Conservation (phyloP, 2,113 vertebrate genomes). For the Gavia stellata region DNA sequence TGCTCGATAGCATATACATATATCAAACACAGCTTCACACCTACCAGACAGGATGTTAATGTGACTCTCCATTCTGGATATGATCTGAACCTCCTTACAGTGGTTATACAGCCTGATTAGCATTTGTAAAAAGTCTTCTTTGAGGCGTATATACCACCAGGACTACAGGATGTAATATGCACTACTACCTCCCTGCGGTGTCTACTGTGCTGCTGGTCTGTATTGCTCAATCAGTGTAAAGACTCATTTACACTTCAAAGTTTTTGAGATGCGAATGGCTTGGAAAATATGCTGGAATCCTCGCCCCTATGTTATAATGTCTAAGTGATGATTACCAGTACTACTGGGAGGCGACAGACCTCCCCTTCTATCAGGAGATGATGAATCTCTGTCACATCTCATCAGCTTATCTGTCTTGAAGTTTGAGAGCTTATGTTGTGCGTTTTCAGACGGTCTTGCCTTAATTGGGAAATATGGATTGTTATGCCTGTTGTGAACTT, state of each 20-base stretch:
- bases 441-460: not conserved
- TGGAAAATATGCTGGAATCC: not conserved
- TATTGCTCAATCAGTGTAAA: not conserved
- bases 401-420: not conserved
- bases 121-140: not conserved
- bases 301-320: not conserved
- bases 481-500: not conserved
- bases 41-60: not conserved
- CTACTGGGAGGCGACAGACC: not conserved
- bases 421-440: not conserved
- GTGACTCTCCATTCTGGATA: not conserved
- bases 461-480: not conserved
- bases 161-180: not conserved
- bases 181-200: not conserved
- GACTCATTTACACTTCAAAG: not conserved
- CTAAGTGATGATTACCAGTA: not conserved
- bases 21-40: not conserved
- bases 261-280: not conserved
- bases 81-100: not conserved
- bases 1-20: not conserved
- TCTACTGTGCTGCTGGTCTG: not conserved
- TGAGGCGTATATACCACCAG: not conserved
- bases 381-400: not conserved
- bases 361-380: not conserved
- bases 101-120: not conserved